Percentiles rank a stretch among this genome's conserved stretches.
These are phyloP conservation scores for Battus philenor DNA, from an alignment of 1,140 invertebrate genomes.

Conservation along the genomic window DNA sequence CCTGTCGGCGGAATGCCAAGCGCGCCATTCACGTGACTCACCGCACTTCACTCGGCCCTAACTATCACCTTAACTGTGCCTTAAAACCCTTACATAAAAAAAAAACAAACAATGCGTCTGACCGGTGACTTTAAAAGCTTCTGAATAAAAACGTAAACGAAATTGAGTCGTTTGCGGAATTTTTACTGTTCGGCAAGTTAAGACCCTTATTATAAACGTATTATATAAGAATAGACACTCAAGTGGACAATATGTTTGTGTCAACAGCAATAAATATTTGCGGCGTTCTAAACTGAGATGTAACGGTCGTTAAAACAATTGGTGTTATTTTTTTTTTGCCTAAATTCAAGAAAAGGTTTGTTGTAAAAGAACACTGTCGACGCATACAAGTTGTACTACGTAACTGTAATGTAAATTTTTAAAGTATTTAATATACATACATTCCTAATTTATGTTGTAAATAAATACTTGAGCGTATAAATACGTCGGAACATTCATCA, in stretches of 20 bases:
- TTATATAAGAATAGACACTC: constrained; percentile 1
- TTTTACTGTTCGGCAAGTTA: constrained; percentile 1
- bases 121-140: constrained; percentile 4
- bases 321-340: constrained; percentile 1
- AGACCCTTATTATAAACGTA: not conserved
- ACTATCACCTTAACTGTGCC: constrained; percentile 19
- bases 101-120: not conserved
- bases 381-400: too few species aligned
- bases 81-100: constrained; percentile 3
- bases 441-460: too few species aligned
- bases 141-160: not conserved
- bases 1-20: constrained; percentile 40
- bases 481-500: too few species aligned
- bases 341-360: too few species aligned
- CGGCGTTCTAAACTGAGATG: not conserved
- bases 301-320: constrained; percentile 3
- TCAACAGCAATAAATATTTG: constrained; percentile 3
- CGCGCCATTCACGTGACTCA: constrained; percentile 52
- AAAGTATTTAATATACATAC: too few species aligned
- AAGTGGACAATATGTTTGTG: constrained; percentile 5
- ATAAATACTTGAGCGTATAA: too few species aligned
- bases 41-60: constrained; percentile 25
- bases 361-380: too few species aligned
- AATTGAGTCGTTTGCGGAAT: constrained; percentile 5
- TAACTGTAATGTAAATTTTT: too few species aligned